A percentile compares a stretch with the other conserved stretches of the same genome.
Conservation (phyloP, 2,797 vertebrate genomes). For the Enteromius trimaculatus region DNA sequence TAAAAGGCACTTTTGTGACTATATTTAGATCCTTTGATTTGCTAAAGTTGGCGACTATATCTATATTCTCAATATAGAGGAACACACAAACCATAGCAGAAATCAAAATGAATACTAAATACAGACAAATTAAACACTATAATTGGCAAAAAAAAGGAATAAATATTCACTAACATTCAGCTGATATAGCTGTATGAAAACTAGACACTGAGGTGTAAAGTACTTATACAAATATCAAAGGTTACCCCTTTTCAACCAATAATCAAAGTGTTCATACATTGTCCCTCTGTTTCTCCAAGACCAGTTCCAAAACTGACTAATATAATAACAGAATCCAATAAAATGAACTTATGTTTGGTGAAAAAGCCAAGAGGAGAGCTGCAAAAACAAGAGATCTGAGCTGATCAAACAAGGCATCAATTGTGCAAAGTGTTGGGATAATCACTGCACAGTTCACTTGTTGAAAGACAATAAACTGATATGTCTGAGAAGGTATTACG, state of each 20-base stretch:
- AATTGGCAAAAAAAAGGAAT: not conserved
- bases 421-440: constrained; percentile 3
- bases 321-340: not conserved
- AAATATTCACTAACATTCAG: not conserved
- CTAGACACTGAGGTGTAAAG: no score
- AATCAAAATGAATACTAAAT: not conserved
- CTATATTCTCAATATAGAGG: not conserved
- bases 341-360: not conserved
- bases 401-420: not conserved
- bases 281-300: not conserved
- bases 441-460: constrained; percentile 7
- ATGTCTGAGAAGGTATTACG: not conserved
- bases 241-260: not conserved
- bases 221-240: not conserved
- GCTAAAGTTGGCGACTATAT: not conserved
- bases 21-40: not conserved
- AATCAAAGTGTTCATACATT: not conserved
- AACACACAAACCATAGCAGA: not conserved
- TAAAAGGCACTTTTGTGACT: not conserved
- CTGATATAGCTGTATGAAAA: not conserved
- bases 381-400: not conserved
- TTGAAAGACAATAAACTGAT: not conserved
- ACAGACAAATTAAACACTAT: not conserved
- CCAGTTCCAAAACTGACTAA: not conserved
- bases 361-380: not conserved